Conservation (phyloP, 2,888 invertebrate genomes). For the Eristalis arbustorum region DNA sequence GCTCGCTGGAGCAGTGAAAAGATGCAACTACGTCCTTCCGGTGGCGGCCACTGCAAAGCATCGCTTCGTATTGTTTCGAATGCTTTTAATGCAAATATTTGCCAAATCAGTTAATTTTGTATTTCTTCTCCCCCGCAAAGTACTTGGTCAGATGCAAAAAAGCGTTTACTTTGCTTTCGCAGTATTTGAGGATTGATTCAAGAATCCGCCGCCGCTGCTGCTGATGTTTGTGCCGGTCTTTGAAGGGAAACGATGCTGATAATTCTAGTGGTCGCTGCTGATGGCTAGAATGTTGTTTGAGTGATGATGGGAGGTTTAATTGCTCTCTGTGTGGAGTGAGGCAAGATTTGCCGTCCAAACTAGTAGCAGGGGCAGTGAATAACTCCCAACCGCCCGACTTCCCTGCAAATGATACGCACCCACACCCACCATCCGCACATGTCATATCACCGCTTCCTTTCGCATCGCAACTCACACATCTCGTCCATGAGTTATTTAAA, state of each 20-base stretch:
- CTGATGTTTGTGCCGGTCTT: background rate
- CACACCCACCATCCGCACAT: background rate
- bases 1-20: constrained; percentile 9
- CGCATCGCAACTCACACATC: background rate
- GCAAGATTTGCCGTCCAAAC: no score
- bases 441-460: background rate
- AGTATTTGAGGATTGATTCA: background rate
- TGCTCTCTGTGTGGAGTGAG: no score
- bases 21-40: background rate
- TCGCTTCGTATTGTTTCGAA: constrained; percentile 54
- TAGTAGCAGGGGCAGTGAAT: no score
- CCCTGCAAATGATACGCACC: background rate
- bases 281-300: background rate
- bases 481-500: background rate
- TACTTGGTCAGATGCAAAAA: constrained; percentile 8
- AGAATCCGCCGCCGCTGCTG: background rate
- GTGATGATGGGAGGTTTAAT: no score
- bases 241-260: background rate
- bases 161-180: background rate
- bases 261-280: background rate
- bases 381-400: no score
- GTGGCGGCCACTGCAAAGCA: no score
- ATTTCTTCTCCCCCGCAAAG: constrained; percentile 20
- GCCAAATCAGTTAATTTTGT: constrained; percentile 62
- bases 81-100: constrained; percentile 64